Conservation (phyloP, 2,888 invertebrate species). For the Acanthosepion esculentum region DNA sequence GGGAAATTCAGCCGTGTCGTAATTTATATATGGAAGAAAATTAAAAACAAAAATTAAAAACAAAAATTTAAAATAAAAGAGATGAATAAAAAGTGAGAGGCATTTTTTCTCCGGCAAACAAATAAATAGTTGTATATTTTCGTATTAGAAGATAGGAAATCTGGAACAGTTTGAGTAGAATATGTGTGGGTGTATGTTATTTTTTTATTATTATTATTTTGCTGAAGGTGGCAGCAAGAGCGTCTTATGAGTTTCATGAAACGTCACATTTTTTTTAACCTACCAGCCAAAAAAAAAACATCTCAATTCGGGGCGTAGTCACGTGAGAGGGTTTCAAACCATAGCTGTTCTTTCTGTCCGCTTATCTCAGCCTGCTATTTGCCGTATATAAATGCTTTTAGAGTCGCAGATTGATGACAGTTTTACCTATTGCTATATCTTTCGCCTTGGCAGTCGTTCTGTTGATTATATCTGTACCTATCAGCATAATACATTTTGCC, state of each 20-base stretch:
- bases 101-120: neutral
- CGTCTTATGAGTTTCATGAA: neutral
- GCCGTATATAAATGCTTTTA: too few relatives aligned
- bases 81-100: neutral
- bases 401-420: too few relatives aligned
- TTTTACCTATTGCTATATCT: too few relatives aligned
- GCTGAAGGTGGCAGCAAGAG: too few relatives aligned
- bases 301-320: neutral
- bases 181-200: neutral
- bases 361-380: too few relatives aligned
- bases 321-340: neutral
- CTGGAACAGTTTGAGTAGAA: neutral
- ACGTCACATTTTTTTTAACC: neutral
- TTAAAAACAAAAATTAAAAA: neutral
- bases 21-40: neutral
- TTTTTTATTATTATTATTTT: too few relatives aligned
- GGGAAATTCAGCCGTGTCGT: neutral
- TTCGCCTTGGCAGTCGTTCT: too few relatives aligned
- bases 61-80: neutral
- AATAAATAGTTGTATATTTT: neutral
- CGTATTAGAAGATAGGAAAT: neutral
- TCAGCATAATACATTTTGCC: too few relatives aligned
- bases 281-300: neutral
- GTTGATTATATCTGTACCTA: too few relatives aligned
- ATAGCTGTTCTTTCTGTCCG: too few relatives aligned